Evolutionary conservation across 1,140 invertebrate species (phyloP).

Genomic region (Vollenhovia emeryi): DNA sequence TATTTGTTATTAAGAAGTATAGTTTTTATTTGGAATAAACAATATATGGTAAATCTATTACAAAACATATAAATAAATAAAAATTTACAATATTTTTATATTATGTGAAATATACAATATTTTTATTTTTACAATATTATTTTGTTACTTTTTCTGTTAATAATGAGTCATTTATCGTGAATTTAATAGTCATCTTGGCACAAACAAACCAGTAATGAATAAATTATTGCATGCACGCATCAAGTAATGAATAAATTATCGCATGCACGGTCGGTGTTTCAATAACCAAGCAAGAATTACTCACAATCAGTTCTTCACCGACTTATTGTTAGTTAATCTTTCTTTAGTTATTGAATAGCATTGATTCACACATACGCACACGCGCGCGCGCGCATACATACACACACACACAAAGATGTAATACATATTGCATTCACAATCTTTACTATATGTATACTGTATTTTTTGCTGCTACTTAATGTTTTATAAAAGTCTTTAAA

Average conservation of each 20-base stretch:
- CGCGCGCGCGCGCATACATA: too few relatives aligned
- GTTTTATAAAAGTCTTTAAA: neutral
- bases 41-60: too few relatives aligned
- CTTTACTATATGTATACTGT: neutral
- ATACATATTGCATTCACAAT: neutral
- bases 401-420: too few relatives aligned
- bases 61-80: neutral
- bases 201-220: neutral
- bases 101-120: neutral
- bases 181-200: too few relatives aligned
- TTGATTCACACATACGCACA: too few relatives aligned
- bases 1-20: neutral
- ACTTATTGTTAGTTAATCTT: neutral
- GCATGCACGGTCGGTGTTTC: too few relatives aligned
- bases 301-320: neutral
- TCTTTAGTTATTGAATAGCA: neutral
- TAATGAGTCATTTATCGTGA: neutral
- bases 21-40: too few relatives aligned
- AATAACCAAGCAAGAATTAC: neutral
- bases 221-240: too few relatives aligned
- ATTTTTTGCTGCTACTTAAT: neutral
- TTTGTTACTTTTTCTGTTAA: neutral
- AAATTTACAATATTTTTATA: neutral
- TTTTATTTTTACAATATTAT: neutral
- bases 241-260: neutral